phyloP scores from a whole-genome alignment of 2,797 vertebrate genomes.

The Adrianichthys oophorus region DNA sequence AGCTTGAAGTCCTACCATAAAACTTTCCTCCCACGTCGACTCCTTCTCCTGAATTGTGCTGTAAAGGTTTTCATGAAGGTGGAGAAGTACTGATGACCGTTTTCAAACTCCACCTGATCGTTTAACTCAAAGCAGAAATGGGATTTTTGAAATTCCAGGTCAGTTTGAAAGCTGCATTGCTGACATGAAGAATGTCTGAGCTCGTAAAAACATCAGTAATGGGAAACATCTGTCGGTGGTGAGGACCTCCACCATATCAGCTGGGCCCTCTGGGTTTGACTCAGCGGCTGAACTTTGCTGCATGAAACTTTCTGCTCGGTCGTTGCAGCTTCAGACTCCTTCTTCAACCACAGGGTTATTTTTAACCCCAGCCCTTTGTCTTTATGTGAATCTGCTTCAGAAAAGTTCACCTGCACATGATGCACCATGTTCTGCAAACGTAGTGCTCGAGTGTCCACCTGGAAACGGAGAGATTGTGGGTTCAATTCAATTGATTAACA shows the following conservation, averaged over 20 bases:
- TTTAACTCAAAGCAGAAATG: no score
- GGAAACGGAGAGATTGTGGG: no score
- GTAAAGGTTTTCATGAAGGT: slow-evolving; percentile 25
- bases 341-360: no score
- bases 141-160: no score
- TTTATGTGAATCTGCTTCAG: no score
- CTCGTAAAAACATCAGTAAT: background rate
- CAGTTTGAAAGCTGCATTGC: background rate
- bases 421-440: no score
- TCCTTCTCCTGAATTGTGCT: slow-evolving; percentile 5
- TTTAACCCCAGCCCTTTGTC: no score
- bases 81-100: slow-evolving; percentile 12
- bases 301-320: background rate
- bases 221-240: slow-evolving; percentile 8
- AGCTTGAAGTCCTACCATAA: background rate
- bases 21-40: slow-evolving; percentile 30
- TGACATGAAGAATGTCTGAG: background rate
- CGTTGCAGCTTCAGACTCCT: no score
- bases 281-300: background rate
- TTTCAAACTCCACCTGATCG: no score
- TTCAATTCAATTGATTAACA: no score
- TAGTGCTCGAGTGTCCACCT: no score
- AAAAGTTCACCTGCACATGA: no score
- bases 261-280: background rate
- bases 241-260: background rate